Base-by-base conservation (phyloP, 2,888 invertebrate genomes). In the Papilio demoleus region DNA sequence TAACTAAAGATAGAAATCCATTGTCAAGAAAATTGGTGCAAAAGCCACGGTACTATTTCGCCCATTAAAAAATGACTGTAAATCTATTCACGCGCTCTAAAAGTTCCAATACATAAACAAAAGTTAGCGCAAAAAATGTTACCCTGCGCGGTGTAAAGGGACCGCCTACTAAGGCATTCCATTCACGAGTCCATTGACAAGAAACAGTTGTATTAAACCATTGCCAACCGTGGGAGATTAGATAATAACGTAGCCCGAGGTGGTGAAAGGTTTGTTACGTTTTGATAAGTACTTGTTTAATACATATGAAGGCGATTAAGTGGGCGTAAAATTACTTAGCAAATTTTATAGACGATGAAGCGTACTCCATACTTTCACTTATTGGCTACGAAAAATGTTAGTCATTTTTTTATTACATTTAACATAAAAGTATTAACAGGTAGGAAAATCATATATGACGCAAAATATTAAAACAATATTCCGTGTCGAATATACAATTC, bases 151-250 rank as follows among this genome's bases (percentile, higher is more conserved):
- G n/a, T 11, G 42, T 27, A 59, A 68, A 60, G 45, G 19, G 40
- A 27, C 63, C 53, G 47, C 66, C 42, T 50, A 59, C 45, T 65
- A 70, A 79, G 77, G 81, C 79, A 76, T 73, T 65, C 74, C 81
- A 85, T 82, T 85, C 81, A 83, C 61, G 72, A 73, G 78, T 80
- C 81, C 81, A 85, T 84, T 85, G 82, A 83, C 78, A 77, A 79
- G 74, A 71, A 63, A 77, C 76, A 78, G 80, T 76, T 77, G 79
- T 77, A 72, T 68, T 68, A 63, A 66, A 56, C 71, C 65, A 65
- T 70, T 70, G 65, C 61, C 70, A 69, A 63, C 63, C 53, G 68
- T 53, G 60, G 66, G 38, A 72, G 75, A 77, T 75, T 73, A 75
- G 77, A 77, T 77, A 74, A 73, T 63, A 56, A 67, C 63, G 47